These are phyloP conservation scores for Cassiopea andromeda DNA, from an alignment of 30 jellyfish, hydroid and myxozoan species.

Conservation along the genomic window DNA sequence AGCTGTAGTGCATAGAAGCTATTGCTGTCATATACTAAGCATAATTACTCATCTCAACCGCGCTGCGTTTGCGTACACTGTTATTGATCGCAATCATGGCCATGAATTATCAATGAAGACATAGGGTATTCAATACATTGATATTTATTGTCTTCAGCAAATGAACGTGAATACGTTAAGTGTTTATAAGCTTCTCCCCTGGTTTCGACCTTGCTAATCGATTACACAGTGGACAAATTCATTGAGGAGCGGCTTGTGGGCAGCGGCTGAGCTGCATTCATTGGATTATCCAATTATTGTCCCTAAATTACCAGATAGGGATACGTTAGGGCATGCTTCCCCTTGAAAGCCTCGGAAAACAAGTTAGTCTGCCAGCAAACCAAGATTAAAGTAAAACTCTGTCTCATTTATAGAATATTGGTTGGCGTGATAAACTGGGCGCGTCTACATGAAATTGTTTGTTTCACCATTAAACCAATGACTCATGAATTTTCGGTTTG, in stretches of 20 bases:
- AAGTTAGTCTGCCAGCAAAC: neutral
- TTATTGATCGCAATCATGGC: too few species aligned
- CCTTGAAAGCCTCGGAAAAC: constrained; percentile 4
- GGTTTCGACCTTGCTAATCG: too few species aligned
- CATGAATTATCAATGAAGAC: too few species aligned
- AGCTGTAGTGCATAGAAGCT: too few species aligned
- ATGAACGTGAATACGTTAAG: too few species aligned
- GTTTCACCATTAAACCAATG: neutral
- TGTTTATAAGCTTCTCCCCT: too few species aligned
- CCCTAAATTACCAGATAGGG: constrained; percentile 39
- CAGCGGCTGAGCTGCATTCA: constrained; percentile 9
- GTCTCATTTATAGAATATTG: neutral
- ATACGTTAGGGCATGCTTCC: constrained; percentile 65
- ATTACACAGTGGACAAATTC: neutral
- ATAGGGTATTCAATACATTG: too few species aligned
- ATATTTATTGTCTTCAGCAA: too few species aligned
- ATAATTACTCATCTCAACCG: too few species aligned
- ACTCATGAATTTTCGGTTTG: too few species aligned
- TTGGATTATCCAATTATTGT: constrained; percentile 11
- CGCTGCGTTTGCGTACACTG: too few species aligned
- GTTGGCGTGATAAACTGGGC: neutral
- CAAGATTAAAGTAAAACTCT: constrained; percentile 1
- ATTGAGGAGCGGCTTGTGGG: constrained; percentile 1
- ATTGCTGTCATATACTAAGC: too few species aligned
- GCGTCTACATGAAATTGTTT: neutral